Base-by-base conservation (phyloP, 2,888 invertebrate genomes). In the Mallateleia sp. region DNA sequence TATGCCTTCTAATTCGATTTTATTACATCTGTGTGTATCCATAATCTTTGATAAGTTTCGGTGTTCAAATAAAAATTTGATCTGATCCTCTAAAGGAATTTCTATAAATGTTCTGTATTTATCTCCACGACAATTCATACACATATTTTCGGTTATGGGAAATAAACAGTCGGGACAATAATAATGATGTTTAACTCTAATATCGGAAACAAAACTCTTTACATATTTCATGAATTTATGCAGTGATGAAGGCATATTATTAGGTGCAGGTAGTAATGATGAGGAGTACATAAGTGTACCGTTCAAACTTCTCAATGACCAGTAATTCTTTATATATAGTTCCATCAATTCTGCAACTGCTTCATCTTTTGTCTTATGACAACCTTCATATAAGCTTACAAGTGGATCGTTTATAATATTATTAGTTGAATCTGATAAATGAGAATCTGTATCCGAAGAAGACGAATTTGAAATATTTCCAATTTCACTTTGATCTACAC, bases 31-130 rank as follows among this genome's bases (percentile, higher is more conserved):
- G 14, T 38, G 14, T 11, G 3, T 38, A 11, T 38, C 38, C 3
- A 9, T 34, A 7, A 67, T 52, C 3, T 32, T 42, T 9, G 18
- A 20, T 24, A 38, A 8, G 42, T 25, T 14, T 22, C 45, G 25
- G 32, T 32, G 45, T 67, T 72, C 58, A 47, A 72, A 72, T 24
- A 72, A 22, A 47, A n/a, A 20, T 25, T 47, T 60, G 9, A 72
- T 15, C 56, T 72, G 72, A n/a, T 60, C 32, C 8, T 18, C 9
- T 14, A 72, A 4, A 47, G 47, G 24, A 9, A 72, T 11, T 20
- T 72, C 45, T 15, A n/a, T 9, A 58, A 72, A 72, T 20, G 28
- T 32, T 4, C 38, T 28, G 32, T 14, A 28, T 15, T 67, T 25
- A 15, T 25, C 25, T 28, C 22, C 24, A 9, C 20, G 9, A 28